phyloP scores from a whole-genome alignment of 2,888 invertebrate genomes.

The Sthenelais limicola region DNA sequence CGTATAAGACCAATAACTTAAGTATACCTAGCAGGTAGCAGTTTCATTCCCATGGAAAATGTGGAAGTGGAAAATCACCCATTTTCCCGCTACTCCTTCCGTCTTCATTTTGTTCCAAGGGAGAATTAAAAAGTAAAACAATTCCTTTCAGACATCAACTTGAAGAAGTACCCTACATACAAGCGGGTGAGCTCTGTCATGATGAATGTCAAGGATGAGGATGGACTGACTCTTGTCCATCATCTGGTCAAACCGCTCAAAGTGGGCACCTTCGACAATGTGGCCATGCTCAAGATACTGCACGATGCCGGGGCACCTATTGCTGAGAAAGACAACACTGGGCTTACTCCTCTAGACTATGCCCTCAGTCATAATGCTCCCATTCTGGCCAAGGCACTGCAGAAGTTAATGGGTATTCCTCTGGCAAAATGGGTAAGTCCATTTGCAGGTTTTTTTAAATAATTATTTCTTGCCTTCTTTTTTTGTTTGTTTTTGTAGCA shows the following conservation, averaged over 20 bases:
- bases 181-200: conserved; percentile 64
- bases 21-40: too few relatives aligned
- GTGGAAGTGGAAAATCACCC: too few relatives aligned
- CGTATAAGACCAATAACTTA: too few relatives aligned
- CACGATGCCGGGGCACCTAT: conserved; percentile 66
- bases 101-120: too few relatives aligned
- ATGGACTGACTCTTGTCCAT: conserved; percentile 71
- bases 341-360: conserved; percentile 61
- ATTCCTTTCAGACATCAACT: conserved; percentile 42
- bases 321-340: conserved; percentile 61
- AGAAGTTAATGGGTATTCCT: conserved; percentile 54
- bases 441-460: too few relatives aligned
- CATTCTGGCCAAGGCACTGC: conserved; percentile 58
- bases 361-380: conserved; percentile 61
- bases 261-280: conserved; percentile 71
- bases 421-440: conserved; percentile 10
- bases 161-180: conserved; percentile 43
- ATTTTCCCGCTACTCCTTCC: too few relatives aligned
- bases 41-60: too few relatives aligned
- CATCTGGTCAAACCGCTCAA: conserved; percentile 69
- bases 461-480: too few relatives aligned
- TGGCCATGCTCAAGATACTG: conserved; percentile 68
- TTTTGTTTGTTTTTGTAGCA: too few relatives aligned
- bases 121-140: too few relatives aligned
- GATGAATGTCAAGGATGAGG: conserved; percentile 62